These are phyloP conservation scores for Papilio polytes DNA, from an alignment of 1,140 invertebrate species.

Conservation along the genomic window DNA sequence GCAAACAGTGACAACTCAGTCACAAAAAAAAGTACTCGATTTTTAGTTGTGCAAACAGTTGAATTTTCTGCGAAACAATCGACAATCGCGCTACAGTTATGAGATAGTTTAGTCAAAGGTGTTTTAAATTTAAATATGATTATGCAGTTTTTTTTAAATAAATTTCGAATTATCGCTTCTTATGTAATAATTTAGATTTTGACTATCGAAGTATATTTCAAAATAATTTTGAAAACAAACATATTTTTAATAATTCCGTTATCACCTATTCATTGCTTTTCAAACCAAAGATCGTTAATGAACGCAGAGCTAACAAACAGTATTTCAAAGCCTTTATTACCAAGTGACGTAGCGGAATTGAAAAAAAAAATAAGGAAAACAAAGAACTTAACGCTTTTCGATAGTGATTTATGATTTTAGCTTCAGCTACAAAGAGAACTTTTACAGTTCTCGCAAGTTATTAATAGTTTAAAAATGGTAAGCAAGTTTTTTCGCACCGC, in stretches of 20 bases:
- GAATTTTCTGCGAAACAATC: no score
- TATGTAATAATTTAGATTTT: no score
- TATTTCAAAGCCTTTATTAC: constrained; percentile 5
- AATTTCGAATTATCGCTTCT: no score
- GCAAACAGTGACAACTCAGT: no score
- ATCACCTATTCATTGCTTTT: not conserved
- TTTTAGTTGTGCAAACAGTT: no score
- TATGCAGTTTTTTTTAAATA: no score
- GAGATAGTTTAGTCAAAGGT: no score
- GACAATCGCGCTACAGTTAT: no score
- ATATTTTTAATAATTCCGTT: not conserved
- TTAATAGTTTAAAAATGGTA: constrained; percentile 29
- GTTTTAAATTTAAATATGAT: no score
- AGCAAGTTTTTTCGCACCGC: constrained; percentile 2
- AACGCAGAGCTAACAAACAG: constrained; percentile 1
- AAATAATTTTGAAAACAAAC: not conserved
- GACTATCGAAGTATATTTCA: no score
- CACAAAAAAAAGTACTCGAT: no score
- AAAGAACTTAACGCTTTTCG: constrained; percentile 27
- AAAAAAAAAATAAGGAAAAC: constrained; percentile 20
- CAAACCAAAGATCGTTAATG: not conserved
- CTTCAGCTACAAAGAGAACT: constrained; percentile 16
- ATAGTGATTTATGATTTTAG: constrained; percentile 26
- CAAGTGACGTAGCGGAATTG: constrained; percentile 7
- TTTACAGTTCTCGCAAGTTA: not conserved